Percentiles rank a stretch among this genome's conserved stretches.
Conservation (phyloP, 2,888 invertebrate genomes). For the Leptinotarsa rubiginosa region DNA sequence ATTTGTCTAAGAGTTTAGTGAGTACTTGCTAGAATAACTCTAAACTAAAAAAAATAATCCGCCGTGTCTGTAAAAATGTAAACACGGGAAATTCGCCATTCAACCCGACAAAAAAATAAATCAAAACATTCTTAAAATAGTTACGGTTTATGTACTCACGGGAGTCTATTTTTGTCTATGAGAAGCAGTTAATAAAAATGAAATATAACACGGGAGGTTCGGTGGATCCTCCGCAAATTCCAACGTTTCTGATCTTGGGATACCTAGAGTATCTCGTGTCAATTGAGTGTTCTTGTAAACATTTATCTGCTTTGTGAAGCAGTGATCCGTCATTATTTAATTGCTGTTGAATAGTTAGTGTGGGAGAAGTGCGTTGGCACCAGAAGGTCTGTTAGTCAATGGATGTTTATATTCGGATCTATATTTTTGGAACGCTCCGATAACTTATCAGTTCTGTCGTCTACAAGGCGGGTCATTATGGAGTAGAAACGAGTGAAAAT, state of each 20-base stretch:
- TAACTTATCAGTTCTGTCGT: too few species aligned
- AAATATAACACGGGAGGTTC: conserved; percentile 6
- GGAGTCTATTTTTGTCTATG: conserved; percentile 7
- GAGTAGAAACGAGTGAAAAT: too few species aligned
- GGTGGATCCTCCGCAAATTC: conserved; percentile 10
- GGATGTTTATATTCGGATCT: not conserved
- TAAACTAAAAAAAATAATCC: not conserved
- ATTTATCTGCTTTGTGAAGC: not conserved
- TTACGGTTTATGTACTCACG: conserved; percentile 11
- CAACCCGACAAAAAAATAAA: conserved; percentile 8
- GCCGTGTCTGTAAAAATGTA: conserved; percentile 12
- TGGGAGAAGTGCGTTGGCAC: not conserved
- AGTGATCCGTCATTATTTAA: not conserved
- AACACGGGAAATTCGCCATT: conserved; percentile 18
- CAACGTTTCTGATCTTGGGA: conserved; percentile 1
- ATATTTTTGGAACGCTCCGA: not conserved
- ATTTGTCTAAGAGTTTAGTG: too few species aligned
- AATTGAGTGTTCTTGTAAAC: not conserved
- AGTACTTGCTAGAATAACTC: not conserved
- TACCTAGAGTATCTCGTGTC: not conserved
- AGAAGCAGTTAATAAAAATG: conserved; percentile 18
- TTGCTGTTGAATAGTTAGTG: not conserved
- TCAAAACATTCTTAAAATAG: conserved; percentile 9
- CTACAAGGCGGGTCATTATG: too few species aligned
- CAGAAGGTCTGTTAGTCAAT: not conserved